Base-by-base conservation (phyloP, 2,888 invertebrate species). In the Heteropelma amictum region DNA sequence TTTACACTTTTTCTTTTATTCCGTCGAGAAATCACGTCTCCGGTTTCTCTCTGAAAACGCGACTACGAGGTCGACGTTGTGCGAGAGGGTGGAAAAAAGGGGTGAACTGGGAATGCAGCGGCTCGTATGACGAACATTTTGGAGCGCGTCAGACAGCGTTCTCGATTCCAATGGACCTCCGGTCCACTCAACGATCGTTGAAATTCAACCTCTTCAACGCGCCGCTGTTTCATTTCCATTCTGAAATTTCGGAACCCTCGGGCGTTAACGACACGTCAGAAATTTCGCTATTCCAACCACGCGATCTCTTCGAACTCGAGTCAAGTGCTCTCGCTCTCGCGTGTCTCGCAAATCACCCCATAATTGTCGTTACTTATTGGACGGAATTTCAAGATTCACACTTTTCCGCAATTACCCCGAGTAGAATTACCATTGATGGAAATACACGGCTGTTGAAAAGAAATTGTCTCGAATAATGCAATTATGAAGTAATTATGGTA, bases 101-200 rank as follows among this genome's bases (percentile, higher is more conserved):
- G 28, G 26, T 56, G 56, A 54, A 73, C 42, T 10, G 45, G 40
- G 7, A 51, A 63, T 40, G 19, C 12, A 21, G n/a, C n/a, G n/a
- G n/a, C n/a, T 54, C 54, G 30, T 23, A 40, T 61, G 54, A 42
- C n/a, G n/a, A n/a, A n/a, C n/a, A n/a, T n/a, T n/a, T n/a, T n/a
- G n/a, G n/a, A n/a, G n/a, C n/a, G n/a, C n/a, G n/a, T n/a, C n/a
- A n/a, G n/a, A 33, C n/a, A 33, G 26, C 14, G 30, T 64, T 42
- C 65, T 35, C 53, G 19, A 38, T 47, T 12, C 54, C 51, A 45
- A n/a, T 42, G 7, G 53, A 35, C 54, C 56, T 56, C 47, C 53
- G 28, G 64, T 56, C 73, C 28, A 56, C 68, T 73, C 73, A 51
- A 56, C 63, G 63, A 63, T 73, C 51, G 56, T 12, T 56, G 47